These are phyloP conservation scores for Danionella dracula DNA, from an alignment of 2,797 vertebrate genomes.

Conservation along the genomic window DNA sequence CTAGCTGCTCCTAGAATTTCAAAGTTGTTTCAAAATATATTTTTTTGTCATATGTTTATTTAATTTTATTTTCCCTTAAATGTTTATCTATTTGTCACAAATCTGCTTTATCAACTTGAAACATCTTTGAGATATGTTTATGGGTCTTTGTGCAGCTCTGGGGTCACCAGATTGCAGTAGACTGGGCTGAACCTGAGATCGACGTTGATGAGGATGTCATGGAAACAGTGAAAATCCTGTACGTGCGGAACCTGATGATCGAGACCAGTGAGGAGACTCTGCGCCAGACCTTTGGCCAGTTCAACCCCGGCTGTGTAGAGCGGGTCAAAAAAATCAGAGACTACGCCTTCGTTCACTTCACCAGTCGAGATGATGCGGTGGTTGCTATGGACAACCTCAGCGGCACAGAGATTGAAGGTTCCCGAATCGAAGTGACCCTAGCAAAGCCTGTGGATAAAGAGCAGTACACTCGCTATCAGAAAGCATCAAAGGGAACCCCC, in stretches of 20 bases:
- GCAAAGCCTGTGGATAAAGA: conserved; percentile 99
- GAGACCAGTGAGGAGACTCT: conserved; percentile 95
- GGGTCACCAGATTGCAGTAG: conserved; percentile 98
- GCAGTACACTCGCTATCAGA: conserved; percentile 96
- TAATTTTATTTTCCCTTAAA: no score
- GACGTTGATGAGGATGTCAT: conserved; percentile 98
- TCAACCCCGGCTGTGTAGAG: conserved; percentile 93
- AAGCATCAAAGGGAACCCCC: conserved; percentile 84
- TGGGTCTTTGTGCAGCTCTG: conserved; percentile 72
- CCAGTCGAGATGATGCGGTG: conserved; percentile 90
- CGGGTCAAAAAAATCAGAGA: conserved; percentile 98
- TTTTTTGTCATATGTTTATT: no score
- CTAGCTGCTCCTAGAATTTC: no score
- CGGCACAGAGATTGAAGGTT: conserved; percentile 90
- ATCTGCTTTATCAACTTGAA: no score
- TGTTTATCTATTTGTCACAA: no score
- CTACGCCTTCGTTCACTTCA: conserved; percentile 96
- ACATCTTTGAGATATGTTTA: neutral
- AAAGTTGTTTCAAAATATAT: no score
- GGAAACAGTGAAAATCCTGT: conserved; percentile 98
- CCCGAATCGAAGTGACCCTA: conserved; percentile 93
- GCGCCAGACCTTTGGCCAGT: conserved; percentile 88
- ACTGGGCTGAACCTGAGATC: conserved; percentile 98
- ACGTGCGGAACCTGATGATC: conserved; percentile 98
- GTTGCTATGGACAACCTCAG: conserved; percentile 94